A percentile compares a stretch with the other conserved stretches of the same genome.
These are phyloP conservation scores for Piezodorus guildinii DNA, from an alignment of 1,140 invertebrate genomes.

Conservation along the genomic window DNA sequence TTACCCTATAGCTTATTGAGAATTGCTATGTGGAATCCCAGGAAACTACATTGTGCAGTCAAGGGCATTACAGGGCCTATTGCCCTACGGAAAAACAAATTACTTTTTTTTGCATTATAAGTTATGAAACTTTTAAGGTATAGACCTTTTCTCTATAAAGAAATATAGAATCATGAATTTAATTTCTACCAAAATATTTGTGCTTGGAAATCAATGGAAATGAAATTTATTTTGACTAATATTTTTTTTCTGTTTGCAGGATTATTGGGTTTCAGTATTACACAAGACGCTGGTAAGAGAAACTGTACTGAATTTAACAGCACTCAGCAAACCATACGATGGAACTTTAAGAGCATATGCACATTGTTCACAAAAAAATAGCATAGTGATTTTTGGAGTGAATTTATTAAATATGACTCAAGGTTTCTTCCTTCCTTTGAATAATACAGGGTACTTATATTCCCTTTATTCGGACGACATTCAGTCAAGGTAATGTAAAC, in stretches of 20 bases:
- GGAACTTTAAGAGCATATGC: conserved; percentile 14
- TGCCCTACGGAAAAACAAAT: too few species aligned
- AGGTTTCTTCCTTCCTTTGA: conserved; percentile 13
- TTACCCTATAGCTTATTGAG: too few species aligned
- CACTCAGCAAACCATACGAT: neutral
- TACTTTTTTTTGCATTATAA: too few species aligned
- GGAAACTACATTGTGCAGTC: too few species aligned
- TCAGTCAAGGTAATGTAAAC: conserved; percentile 7
- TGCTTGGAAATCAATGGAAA: too few species aligned
- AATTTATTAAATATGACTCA: conserved; percentile 9
- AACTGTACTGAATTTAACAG: conserved; percentile 14
- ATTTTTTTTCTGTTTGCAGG: conserved; percentile 8
- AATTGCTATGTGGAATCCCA: too few species aligned
- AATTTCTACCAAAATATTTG: too few species aligned
- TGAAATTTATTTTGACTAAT: neutral
- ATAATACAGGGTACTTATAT: conserved; percentile 11
- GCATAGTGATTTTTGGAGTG: conserved; percentile 16
- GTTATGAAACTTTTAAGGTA: too few species aligned
- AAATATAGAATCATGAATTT: too few species aligned
- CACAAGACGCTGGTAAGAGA: conserved; percentile 10
- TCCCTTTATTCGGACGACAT: conserved; percentile 10
- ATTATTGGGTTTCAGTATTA: conserved; percentile 20
- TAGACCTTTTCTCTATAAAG: too few species aligned
- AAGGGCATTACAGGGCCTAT: too few species aligned
- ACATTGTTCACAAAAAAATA: conserved; percentile 9